Percentiles rank a stretch among this genome's conserved stretches.
These are phyloP conservation scores for Megaceryle torquata DNA, from an alignment of 2,113 vertebrate species.

Conservation along the genomic window DNA sequence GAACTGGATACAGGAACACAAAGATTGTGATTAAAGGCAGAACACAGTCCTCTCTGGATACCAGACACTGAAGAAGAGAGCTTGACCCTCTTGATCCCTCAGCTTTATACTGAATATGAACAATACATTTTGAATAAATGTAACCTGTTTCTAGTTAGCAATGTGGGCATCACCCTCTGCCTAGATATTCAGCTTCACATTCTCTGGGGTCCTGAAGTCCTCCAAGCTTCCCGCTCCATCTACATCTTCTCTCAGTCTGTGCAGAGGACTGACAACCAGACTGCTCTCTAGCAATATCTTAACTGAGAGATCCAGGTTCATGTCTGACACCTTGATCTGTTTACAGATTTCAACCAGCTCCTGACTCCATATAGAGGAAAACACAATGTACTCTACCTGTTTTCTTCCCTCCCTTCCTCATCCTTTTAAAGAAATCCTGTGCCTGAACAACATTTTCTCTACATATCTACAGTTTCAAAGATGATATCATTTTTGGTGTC, in stretches of 20 bases:
- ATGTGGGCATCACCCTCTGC: not conserved
- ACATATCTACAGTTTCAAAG: not conserved
- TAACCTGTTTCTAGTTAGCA: not conserved
- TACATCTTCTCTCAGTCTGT: not conserved
- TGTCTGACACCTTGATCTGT: not conserved
- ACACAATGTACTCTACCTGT: not conserved
- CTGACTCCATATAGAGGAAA: not conserved
- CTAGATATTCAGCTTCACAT: not conserved
- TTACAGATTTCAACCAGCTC: not conserved
- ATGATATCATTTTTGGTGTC: not conserved
- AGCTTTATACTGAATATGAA: too few species aligned
- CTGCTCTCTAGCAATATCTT: not conserved
- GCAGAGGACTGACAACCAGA: not conserved
- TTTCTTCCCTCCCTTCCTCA: not conserved
- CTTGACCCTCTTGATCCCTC: too few species aligned
- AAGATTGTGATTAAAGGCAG: too few species aligned
- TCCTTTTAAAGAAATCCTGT: not conserved
- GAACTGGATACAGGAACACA: too few species aligned
- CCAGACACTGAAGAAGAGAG: too few species aligned
- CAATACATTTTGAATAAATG: too few species aligned
- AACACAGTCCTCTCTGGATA: too few species aligned
- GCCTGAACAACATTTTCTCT: not conserved
- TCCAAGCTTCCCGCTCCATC: not conserved
- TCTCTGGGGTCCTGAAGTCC: not conserved
- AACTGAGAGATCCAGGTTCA: not conserved